Evolutionary conservation across 2,888 invertebrate genomes (phyloP), one percentile per base, ranked within the genome.

Genomic region (Neoitamus cyanurus): DNA sequence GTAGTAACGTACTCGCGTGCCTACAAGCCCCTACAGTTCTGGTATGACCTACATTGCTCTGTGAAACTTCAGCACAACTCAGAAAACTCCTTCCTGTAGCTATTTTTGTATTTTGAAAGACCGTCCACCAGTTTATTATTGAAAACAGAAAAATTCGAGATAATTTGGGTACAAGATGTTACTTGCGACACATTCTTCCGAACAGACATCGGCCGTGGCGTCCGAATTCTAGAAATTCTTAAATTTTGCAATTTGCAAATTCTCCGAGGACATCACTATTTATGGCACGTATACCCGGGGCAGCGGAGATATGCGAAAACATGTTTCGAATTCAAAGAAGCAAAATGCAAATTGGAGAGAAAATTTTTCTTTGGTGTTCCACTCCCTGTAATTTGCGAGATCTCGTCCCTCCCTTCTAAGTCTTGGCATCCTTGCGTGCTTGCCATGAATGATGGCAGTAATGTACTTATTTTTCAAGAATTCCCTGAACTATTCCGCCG

Each of bases 261-360:
- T 42, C 42, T 37, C 42, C 25, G 25, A 75, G 37, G 75, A 75
- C 75, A 75, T 75, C 75, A 73, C 75, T 75, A 73, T 42, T 75
- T 20, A 75, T 48, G 58, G 78, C 78, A 78, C 78, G 78, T 78
- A 46, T 78, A 48, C 42, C 78, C 5, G 48, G 73, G 73, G 73
- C 36, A 42, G 28, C 20, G 20, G 25, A 58, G 78, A 58, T 78
- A 78, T 58, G 78, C 48, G 78, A 78, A 78, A 78, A 20, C 78
- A 78, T 78, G 78, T 78, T 58, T 34, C 28, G 78, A 78, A 78
- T 78, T 78, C 30, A 28, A 42, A 75, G 28, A 75, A 75, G 75
- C 37, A 75, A 78, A 78, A 78, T 78, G 78, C 30, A 78, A 78
- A 48, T 58, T 25, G 25, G 9, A 46, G 30, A 78, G n/a, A 46